Percentiles rank a stretch among this genome's conserved stretches.
Evolutionary conservation across 2,113 vertebrate species (phyloP).

Genomic region (Hyperopisus bebe): DNA sequence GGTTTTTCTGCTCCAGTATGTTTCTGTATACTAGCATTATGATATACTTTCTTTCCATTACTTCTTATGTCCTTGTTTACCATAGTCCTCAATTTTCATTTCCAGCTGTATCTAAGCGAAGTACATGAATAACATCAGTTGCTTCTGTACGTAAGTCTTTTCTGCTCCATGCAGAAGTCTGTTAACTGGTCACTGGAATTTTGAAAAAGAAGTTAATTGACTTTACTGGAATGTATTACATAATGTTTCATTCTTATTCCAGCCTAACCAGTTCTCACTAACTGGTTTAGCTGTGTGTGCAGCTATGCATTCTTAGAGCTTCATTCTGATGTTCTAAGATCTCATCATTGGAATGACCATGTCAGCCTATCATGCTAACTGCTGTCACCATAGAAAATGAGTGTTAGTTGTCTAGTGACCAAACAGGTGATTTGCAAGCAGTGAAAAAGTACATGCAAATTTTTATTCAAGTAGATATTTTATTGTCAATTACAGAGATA

Average conservation of each 20-base stretch:
- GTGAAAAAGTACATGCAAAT: background rate
- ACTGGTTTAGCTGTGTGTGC: background rate
- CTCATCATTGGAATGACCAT: background rate
- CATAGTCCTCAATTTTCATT: background rate
- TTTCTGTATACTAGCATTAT: background rate
- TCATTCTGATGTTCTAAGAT: background rate
- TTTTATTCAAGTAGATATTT: background rate
- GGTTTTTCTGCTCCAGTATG: background rate
- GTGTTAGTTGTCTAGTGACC: background rate
- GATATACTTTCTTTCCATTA: background rate
- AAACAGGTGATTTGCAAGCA: background rate
- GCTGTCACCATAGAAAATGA: background rate
- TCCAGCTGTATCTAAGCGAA: background rate
- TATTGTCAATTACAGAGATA: background rate
- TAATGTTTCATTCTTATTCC: background rate
- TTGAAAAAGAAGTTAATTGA: background rate
- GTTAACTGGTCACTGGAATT: background rate
- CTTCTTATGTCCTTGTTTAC: background rate
- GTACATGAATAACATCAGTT: background rate
- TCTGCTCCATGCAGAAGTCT: background rate
- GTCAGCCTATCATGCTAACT: background rate
- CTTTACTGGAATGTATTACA: background rate
- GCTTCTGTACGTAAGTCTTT: background rate
- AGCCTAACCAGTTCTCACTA: background rate
- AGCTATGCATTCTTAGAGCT: background rate